These are phyloP conservation scores for Isichthys henryi DNA, from an alignment of 2,113 vertebrate species.

Conservation along the genomic window DNA sequence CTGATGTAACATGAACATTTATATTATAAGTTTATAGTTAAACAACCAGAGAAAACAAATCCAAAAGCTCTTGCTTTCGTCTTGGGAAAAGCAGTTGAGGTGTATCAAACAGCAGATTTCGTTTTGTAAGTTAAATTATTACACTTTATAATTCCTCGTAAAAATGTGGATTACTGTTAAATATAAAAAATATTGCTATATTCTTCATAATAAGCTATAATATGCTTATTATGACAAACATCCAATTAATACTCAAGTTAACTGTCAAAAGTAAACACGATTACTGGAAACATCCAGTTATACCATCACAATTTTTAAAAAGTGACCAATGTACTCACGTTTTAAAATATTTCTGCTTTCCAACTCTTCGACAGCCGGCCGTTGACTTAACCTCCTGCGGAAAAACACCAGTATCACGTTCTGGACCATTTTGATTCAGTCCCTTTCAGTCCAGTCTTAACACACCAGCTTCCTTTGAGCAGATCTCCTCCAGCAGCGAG, in stretches of 20 bases:
- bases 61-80: background rate
- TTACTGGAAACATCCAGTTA: background rate
- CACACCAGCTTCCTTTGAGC: background rate
- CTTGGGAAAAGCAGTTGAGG: background rate
- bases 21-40: background rate
- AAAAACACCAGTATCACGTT: constrained; percentile 96
- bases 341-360: constrained; percentile 96
- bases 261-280: background rate
- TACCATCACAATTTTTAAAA: background rate
- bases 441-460: background rate
- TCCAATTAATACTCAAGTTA: background rate
- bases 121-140: background rate
- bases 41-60: background rate
- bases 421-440: constrained; percentile 73
- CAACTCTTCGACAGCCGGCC: constrained; percentile 91
- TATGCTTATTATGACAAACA: background rate
- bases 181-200: background rate
- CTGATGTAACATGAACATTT: background rate
- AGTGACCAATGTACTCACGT: constrained; percentile 69
- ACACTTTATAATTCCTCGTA: background rate
- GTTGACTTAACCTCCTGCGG: constrained; percentile 95
- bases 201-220: background rate
- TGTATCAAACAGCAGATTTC: background rate
- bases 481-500: constrained; percentile 32
- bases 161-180: background rate